Conservation (phyloP, 2,797 vertebrate species). For the Pseudotriccus pelzelni region DNA sequence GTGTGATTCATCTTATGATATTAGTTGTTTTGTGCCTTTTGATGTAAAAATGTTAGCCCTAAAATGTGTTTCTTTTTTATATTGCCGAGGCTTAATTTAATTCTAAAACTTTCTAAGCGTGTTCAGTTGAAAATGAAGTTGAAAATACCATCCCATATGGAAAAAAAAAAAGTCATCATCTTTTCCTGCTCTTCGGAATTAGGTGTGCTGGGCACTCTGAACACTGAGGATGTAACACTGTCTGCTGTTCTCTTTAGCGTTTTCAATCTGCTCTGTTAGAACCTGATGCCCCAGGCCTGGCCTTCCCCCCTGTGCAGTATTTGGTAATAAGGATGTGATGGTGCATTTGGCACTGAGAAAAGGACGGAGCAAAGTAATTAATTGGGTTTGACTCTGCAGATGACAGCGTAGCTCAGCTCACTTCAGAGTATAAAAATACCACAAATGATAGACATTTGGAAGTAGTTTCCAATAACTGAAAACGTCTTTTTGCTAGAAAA, state of each 20-base stretch:
- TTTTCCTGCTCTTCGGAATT: not conserved
- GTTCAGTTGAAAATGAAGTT: not conserved
- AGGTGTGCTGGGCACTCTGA: not conserved
- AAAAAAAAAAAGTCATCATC: not conserved
- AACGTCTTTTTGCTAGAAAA: not conserved
- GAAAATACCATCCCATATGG: not conserved
- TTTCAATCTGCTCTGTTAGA: not conserved
- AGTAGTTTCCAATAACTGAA: not conserved
- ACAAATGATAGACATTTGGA: not conserved
- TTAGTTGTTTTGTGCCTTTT: not conserved
- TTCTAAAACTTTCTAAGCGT: not conserved
- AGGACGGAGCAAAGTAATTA: conserved; percentile 29
- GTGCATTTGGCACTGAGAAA: not conserved
- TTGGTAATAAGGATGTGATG: not conserved
- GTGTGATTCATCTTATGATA: not conserved
- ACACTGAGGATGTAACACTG: rapidly evolving
- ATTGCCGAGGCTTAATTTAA: not conserved
- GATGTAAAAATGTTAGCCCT: not conserved
- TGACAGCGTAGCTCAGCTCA: not conserved
- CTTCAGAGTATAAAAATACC: conserved; percentile 3
- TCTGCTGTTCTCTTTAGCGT: not conserved
- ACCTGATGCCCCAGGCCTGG: not conserved
- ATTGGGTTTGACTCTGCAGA: conserved; percentile 13
- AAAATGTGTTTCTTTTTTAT: not conserved
- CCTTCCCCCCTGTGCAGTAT: not conserved